Evolutionary conservation across 2,888 invertebrate species (phyloP).

Genomic region (Synanthedon tipuliformis): DNA sequence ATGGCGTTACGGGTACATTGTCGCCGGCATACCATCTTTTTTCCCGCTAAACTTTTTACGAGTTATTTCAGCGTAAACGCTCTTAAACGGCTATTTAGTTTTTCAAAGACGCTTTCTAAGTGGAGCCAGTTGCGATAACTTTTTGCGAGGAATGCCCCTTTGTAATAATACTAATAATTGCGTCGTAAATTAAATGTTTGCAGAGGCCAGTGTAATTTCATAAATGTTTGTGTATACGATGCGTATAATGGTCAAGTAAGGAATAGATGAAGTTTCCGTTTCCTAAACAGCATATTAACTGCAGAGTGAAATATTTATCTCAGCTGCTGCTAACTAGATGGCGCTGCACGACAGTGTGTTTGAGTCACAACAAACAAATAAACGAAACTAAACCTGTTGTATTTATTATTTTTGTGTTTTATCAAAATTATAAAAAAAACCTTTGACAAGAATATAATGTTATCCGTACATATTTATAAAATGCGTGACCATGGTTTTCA

Average conservation of each 20-base stretch:
- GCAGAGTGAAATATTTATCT: background rate
- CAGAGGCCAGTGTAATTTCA: constrained; percentile 44
- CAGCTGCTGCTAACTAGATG: background rate
- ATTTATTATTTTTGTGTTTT: background rate
- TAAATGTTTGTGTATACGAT: constrained; percentile 28
- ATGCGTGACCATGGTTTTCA: no score
- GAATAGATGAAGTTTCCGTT: constrained; percentile 8
- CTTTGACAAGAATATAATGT: background rate
- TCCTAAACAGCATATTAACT: constrained; percentile 7
- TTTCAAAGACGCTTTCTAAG: constrained; percentile 66
- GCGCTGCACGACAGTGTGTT: background rate
- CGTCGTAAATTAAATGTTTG: constrained; percentile 47
- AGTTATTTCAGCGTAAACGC: constrained; percentile 60
- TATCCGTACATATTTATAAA: no score
- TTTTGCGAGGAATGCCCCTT: constrained; percentile 49
- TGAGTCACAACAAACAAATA: background rate
- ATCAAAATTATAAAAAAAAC: background rate
- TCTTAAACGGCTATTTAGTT: constrained; percentile 62
- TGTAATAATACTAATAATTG: constrained; percentile 60
- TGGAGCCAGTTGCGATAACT: constrained; percentile 36
- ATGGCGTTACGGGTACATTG: constrained; percentile 62
- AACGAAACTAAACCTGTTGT: background rate
- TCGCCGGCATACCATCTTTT: constrained; percentile 43
- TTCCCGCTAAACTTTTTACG: constrained; percentile 36
- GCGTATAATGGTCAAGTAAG: background rate